Conservation (phyloP, 2,113 vertebrate species). For the Tetraodon nigroviridis region DNA sequence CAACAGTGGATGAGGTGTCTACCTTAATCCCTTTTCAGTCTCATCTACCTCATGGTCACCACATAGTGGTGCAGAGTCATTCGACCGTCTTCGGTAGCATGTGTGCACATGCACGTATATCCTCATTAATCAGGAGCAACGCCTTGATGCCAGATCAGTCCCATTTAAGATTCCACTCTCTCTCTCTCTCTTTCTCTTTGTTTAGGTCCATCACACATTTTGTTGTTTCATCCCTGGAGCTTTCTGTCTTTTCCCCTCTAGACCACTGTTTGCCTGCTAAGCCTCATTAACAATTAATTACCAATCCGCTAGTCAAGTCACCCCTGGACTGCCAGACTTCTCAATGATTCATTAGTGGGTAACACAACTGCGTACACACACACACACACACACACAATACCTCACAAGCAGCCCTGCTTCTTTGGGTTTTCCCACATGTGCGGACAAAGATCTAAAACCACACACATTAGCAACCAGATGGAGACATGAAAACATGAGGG, state of each 20-base stretch:
- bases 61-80: constrained; percentile 69
- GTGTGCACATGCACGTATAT: constrained; percentile 10
- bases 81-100: constrained; percentile 35
- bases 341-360: constrained; percentile 79
- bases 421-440: too few relatives aligned
- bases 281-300: constrained; percentile 80
- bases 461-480: constrained; percentile 16
- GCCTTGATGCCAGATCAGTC: constrained; percentile 58
- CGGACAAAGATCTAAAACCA: not conserved
- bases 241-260: constrained; percentile 38
- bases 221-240: constrained; percentile 45
- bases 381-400: not conserved
- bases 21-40: constrained; percentile 61
- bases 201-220: constrained; percentile 24
- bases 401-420: too few relatives aligned
- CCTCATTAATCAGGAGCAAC: constrained; percentile 64
- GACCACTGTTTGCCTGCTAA: constrained; percentile 66
- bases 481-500: constrained; percentile 5
- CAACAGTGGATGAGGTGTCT: constrained; percentile 52
- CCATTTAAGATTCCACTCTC: constrained; percentile 41
- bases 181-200: constrained; percentile 2
- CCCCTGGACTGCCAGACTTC: constrained; percentile 63
- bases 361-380: constrained; percentile 56
- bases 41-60: constrained; percentile 49
- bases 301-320: constrained; percentile 77